Conservation (phyloP, 2,888 invertebrate genomes). For the Rhagonycha lutea region DNA sequence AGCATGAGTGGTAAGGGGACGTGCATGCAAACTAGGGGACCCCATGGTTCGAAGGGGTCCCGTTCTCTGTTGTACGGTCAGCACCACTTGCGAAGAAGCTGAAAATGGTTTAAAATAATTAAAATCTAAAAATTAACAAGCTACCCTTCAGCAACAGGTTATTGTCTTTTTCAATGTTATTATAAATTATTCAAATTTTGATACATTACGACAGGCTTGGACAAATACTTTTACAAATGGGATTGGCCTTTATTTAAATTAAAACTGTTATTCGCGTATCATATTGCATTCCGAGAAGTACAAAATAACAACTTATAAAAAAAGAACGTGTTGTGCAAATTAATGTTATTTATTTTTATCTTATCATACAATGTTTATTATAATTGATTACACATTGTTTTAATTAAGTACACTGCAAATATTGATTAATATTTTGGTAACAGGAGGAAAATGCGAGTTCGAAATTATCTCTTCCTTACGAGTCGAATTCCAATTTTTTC, state of each 20-base stretch:
- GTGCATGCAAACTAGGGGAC: slow-evolving; percentile 56
- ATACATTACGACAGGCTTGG: not conserved
- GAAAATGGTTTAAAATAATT: slow-evolving; percentile 44
- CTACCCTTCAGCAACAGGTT: not conserved
- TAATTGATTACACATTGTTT: not conserved
- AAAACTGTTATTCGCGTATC: slow-evolving; percentile 20
- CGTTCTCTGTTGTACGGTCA: slow-evolving; percentile 69
- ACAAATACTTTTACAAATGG: not conserved
- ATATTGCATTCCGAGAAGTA: slow-evolving; percentile 3
- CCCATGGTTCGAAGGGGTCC: slow-evolving; percentile 51
- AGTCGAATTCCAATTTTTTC: not conserved
- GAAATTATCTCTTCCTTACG: not conserved
- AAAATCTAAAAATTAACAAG: not conserved
- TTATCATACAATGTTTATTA: not conserved
- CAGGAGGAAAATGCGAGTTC: not conserved
- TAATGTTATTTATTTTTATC: not conserved
- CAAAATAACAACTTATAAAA: slow-evolving; percentile 9
- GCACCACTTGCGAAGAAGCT: slow-evolving; percentile 71
- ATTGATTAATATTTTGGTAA: not conserved
- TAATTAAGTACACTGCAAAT: not conserved
- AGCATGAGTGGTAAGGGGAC: slow-evolving; percentile 53
- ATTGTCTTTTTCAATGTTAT: not conserved
- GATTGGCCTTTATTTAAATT: slow-evolving; percentile 19
- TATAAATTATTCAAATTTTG: too few species aligned
- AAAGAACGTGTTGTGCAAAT: slow-evolving; percentile 11